phyloP scores from a whole-genome alignment of 1,140 invertebrate species.

The Acromyrmex heyeri region DNA sequence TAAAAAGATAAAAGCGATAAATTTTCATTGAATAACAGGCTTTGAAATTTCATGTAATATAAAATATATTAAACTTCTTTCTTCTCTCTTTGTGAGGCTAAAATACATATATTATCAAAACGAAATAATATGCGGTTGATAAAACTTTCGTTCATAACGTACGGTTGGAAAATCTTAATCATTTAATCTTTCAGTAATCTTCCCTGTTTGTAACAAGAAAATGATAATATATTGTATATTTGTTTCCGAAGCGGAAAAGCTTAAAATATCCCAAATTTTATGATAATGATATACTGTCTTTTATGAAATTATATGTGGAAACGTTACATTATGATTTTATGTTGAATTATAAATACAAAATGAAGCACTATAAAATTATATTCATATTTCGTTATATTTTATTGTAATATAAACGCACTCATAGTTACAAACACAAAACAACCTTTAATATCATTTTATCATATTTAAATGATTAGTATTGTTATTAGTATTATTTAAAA shows the following conservation, averaged over 20 bases:
- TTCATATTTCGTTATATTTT: background rate
- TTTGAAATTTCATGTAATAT: slow-evolving; percentile 25
- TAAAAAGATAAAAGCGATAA: background rate
- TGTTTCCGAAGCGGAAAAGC: background rate
- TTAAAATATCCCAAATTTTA: too few species aligned
- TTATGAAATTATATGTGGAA: background rate
- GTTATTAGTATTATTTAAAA: background rate
- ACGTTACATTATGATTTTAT: background rate
- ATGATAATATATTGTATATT: background rate
- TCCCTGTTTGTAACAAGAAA: background rate
- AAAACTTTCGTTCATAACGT: too few species aligned
- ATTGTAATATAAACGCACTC: background rate
- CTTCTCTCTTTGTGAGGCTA: background rate
- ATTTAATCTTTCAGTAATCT: slow-evolving; percentile 11
- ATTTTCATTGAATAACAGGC: background rate
- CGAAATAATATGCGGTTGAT: too few species aligned
- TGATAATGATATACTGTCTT: background rate
- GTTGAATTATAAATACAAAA: background rate
- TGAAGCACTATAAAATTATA: background rate
- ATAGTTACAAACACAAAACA: background rate
- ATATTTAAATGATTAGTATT: background rate
- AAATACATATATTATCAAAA: background rate
- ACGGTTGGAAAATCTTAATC: background rate
- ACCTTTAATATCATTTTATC: slow-evolving; percentile 20
- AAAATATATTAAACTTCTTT: background rate